Base-by-base conservation (phyloP, 2,888 invertebrate species). In the Chrysina gloriosa region DNA sequence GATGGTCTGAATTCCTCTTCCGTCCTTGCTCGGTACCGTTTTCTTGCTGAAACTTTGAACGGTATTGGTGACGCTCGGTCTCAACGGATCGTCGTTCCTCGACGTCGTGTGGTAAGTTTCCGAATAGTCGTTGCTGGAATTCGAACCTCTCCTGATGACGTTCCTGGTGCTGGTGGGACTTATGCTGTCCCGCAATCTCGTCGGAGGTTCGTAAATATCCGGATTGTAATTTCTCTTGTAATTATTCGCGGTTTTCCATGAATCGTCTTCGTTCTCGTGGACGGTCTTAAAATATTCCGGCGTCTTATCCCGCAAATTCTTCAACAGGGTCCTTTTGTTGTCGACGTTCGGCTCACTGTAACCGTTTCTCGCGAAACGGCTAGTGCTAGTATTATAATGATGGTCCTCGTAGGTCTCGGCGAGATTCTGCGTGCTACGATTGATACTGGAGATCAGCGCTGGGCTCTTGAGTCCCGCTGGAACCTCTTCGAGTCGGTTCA, bases 391-490 rank as follows among this genome's bases (percentile, higher is more conserved):
- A 2, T 3, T n/a, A 9, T 50, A 9, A 16, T 86, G 76, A 14
- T 42, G 11, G 29, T 61, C 70, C n/a, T 70, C 72, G 77, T 74
- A 69, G 5, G 89, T 89, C 77, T 89, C 90, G 23, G 90, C 88
- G 23, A 94, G 83, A 80, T 94, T 94, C 70, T 90, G 88, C 78
- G 93, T 93, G 81, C 94, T 94, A 72, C 94, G 88, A 79, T 92
- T 94, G 70, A 95, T 92, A 73, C 93, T 92, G 67, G 94, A 93
- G 36, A 95, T 91, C 72, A 95, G 91, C 39, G 94, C 93, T 0
- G 95, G 95, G 80, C 94, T 94, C 80, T 94, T 94, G 5, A 93
- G 83, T 9, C 71, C 74, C 0, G 71, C 42, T 0, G 90, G 90
- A 5, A 88, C 89, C 77, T 91, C 91, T 73, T 90, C 89, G 52